phyloP scores from a whole-genome alignment of 2,797 vertebrate genomes.

The Ataeniobius toweri region DNA sequence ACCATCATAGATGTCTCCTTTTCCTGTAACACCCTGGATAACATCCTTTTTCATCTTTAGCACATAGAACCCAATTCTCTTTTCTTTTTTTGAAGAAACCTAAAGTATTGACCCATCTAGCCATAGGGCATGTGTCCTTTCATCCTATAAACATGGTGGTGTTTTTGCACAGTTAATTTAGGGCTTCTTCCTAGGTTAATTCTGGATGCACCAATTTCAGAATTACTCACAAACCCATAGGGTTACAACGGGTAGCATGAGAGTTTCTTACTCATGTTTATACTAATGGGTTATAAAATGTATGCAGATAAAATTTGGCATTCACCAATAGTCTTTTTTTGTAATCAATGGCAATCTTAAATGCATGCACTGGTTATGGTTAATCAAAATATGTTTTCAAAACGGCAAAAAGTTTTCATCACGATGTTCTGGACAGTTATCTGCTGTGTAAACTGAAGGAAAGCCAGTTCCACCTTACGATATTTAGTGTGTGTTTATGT shows the following conservation, averaged over 20 bases:
- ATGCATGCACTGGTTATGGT: too few species aligned
- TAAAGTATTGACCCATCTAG: neutral
- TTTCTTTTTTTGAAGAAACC: neutral
- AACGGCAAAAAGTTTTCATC: too few species aligned
- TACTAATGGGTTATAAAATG: too few species aligned
- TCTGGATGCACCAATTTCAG: too few species aligned
- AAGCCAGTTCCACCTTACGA: neutral
- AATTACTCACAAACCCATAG: too few species aligned
- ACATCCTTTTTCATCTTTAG: neutral
- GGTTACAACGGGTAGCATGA: neutral
- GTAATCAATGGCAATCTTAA: too few species aligned
- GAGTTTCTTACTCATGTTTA: neutral
- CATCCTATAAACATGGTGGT: neutral
- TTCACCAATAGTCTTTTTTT: too few species aligned
- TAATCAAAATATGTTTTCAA: too few species aligned
- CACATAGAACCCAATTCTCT: neutral
- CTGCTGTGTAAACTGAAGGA: neutral
- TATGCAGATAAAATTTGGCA: too few species aligned
- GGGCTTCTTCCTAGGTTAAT: too few species aligned
- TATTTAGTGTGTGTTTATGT: too few species aligned
- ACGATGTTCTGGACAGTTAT: neutral
- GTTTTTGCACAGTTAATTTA: neutral
- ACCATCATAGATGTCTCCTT: neutral
- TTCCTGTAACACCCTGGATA: neutral
- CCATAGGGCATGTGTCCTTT: neutral